Evolutionary conservation across 2,113 vertebrate genomes (phyloP).

Genomic region (Peromyscus californicus): DNA sequence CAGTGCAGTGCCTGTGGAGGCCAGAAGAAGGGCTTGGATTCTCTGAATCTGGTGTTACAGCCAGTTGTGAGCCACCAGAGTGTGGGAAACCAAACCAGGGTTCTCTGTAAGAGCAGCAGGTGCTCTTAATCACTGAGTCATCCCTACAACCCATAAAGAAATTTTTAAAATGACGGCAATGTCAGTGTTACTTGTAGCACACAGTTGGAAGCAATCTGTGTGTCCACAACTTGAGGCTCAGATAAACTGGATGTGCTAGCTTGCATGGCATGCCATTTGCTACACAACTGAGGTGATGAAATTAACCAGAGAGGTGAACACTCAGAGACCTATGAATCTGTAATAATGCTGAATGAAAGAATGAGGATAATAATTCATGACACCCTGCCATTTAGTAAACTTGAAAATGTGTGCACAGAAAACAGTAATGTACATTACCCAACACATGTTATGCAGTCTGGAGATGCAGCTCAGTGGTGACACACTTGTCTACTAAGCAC

Average conservation of each 20-base stretch:
- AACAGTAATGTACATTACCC: not conserved
- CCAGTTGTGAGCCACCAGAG: not conserved
- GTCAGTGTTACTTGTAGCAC: not conserved
- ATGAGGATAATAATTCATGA: not conserved
- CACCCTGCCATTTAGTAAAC: not conserved
- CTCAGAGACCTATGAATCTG: not conserved
- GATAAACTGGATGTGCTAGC: accelerated
- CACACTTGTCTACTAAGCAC: too few relatives aligned
- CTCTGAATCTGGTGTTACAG: not conserved
- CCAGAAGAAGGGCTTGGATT: not conserved
- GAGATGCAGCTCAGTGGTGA: not conserved
- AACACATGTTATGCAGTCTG: not conserved
- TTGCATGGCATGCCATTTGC: not conserved
- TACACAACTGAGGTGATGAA: not conserved
- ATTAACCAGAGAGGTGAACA: not conserved
- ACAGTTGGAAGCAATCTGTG: not conserved
- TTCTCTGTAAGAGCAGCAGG: not conserved
- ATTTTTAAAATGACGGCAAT: not conserved
- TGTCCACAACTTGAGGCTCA: not conserved
- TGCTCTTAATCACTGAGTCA: not conserved
- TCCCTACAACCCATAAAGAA: too few relatives aligned
- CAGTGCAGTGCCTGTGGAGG: not conserved
- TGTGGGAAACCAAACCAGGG: not conserved
- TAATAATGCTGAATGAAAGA: not conserved
- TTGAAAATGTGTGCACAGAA: not conserved